Base-by-base conservation (phyloP, 2,113 vertebrate species). In the Isurus oxyrinchus region DNA sequence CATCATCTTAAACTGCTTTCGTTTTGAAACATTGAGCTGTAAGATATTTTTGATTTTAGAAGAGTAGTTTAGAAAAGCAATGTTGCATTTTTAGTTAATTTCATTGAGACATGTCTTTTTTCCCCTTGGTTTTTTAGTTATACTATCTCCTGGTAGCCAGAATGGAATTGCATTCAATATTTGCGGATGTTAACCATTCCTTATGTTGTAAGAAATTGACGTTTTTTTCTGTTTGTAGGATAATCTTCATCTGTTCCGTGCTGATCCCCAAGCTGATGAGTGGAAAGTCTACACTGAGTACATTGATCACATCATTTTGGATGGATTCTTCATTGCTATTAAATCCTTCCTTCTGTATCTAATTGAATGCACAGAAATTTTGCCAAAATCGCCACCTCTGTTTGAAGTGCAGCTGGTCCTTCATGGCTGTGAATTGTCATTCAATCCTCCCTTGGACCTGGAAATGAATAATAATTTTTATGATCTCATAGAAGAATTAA, bases 361-460 rank as follows among this genome's bases (percentile, higher is more conserved):
- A 76, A 97, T 98, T 96, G 98, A 98, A 97, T 98, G 98, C 97
- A 98, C 98, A 0, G 98, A 98, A 96, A 95, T 97, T 66, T 96
- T 96, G 66, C 97, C 97, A 96, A 97, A 97, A 96, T 97, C 97
- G 5, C 31, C 96, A 88, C 97, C 98, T 44, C 98, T 98, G 96
- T 98, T 98, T 97, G 98, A 98, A 97, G 97, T 98, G 96, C 98
- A 98, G 94, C 97, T 98, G 97, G 97, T 98, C 11, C 97, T 98
- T 97, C 98, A 97, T 96, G 97, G 97, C 96, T 97, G 96, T 61
- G 97, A 98, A 96, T 98, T 96, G 96, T 97, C 97, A 97, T 99
- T 98, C 97, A 97, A 98, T 96, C 97, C 97, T 96, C 97, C 98
- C 27, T 97, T 98, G 96, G 98, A 98, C 96, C 96, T 97, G n/a